Percentiles rank a stretch among this genome's conserved stretches.
phyloP scores from a whole-genome alignment of 2,888 invertebrate genomes.

The Drosophila cracens region DNA sequence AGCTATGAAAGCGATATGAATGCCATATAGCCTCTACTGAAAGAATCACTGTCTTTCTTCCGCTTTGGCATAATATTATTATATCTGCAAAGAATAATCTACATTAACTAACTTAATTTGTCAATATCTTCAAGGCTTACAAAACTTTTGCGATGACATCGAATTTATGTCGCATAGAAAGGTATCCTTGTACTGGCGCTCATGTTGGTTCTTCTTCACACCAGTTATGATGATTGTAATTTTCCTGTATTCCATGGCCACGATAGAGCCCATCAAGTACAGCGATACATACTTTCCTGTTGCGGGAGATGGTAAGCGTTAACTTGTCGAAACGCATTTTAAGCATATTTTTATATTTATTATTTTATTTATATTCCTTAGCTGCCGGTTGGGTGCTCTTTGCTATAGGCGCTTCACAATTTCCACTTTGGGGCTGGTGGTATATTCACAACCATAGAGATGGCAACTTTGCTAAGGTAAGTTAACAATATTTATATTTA shows the following conservation, averaged over 20 bases:
- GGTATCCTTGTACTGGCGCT: constrained; percentile 90
- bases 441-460: constrained; percentile 60
- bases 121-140: constrained; percentile 85
- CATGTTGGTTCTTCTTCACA: constrained; percentile 91
- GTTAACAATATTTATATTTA: background rate
- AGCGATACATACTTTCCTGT: constrained; percentile 87
- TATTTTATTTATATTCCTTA: constrained; percentile 62
- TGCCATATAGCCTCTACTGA: background rate
- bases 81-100: background rate
- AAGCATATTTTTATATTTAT: too few species aligned
- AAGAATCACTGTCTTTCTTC: background rate
- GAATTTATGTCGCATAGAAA: constrained; percentile 91
- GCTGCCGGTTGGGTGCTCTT: constrained; percentile 87
- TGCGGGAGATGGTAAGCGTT: constrained; percentile 86
- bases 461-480: constrained; percentile 62
- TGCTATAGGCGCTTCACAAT: constrained; percentile 85
- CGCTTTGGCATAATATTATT: background rate
- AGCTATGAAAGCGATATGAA: constrained; percentile 10
- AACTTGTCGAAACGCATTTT: background rate
- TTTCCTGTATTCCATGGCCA: constrained; percentile 89
- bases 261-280: constrained; percentile 87
- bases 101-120: background rate
- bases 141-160: constrained; percentile 89
- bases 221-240: constrained; percentile 89
- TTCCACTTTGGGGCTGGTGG: constrained; percentile 86